These are phyloP conservation scores for Istiophorus platypterus DNA, from an alignment of 2,113 vertebrate genomes.

Conservation along the genomic window DNA sequence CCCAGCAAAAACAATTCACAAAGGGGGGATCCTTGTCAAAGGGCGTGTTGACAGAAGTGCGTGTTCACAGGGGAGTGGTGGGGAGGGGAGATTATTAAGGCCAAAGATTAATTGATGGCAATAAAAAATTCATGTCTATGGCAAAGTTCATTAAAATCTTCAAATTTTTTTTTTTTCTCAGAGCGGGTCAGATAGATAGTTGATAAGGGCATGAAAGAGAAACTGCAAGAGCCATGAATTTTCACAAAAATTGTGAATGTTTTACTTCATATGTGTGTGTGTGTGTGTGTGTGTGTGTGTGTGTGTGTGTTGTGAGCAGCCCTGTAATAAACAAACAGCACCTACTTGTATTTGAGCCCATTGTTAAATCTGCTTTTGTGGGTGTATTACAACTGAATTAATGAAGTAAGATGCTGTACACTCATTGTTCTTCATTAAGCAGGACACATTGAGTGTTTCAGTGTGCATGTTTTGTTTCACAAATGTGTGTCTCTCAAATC, in stretches of 20 bases:
- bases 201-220: constrained; percentile 21
- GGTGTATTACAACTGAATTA: constrained; percentile 49
- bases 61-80: constrained; percentile 45
- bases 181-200: constrained; percentile 30
- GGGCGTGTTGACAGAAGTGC: constrained; percentile 48
- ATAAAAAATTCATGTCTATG: constrained; percentile 81
- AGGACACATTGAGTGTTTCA: constrained; percentile 47
- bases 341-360: constrained; percentile 15
- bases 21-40: constrained; percentile 56
- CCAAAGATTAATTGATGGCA: constrained; percentile 76
- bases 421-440: constrained; percentile 59
- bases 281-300: neutral
- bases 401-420: constrained; percentile 48
- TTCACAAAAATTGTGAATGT: neutral
- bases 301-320: neutral
- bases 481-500: constrained; percentile 67
- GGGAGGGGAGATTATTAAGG: constrained; percentile 65
- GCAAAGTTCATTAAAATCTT: constrained; percentile 80
- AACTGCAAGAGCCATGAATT: constrained; percentile 26
- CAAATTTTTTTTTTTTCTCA: constrained; percentile 58
- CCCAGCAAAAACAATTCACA: constrained; percentile 50
- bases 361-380: constrained; percentile 52
- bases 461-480: constrained; percentile 47
- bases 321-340: constrained; percentile 25
- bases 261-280: neutral